A percentile compares a stretch with the other conserved stretches of the same genome.
Evolutionary conservation across 2,888 invertebrate genomes (phyloP).

Genomic region (Platerodrilus igneus): DNA sequence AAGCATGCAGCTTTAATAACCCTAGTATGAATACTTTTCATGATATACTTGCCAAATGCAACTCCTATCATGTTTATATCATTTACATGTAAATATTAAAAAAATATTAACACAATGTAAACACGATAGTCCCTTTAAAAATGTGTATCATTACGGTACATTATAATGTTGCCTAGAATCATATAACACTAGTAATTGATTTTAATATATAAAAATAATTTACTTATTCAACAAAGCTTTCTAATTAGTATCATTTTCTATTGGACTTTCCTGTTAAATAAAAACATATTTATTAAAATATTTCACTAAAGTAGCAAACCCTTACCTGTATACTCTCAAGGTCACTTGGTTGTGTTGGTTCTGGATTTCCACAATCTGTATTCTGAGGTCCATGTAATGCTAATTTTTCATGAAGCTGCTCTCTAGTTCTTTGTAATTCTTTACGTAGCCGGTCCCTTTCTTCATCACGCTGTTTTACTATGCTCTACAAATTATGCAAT

Average conservation of each 20-base stretch:
- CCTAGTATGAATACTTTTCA: constrained; percentile 25
- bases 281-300: constrained; percentile 9
- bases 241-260: constrained; percentile 31
- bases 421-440: constrained; percentile 67
- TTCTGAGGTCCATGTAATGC: constrained; percentile 45
- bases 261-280: constrained; percentile 37
- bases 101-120: constrained; percentile 23
- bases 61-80: constrained; percentile 23
- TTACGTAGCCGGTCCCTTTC: constrained; percentile 68
- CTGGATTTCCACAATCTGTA: constrained; percentile 28
- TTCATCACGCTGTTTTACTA: constrained; percentile 69
- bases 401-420: constrained; percentile 60
- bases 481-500: constrained; percentile 52
- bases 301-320: constrained; percentile 10
- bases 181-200: constrained; percentile 31
- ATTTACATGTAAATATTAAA: constrained; percentile 8
- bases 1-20: constrained; percentile 21
- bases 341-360: constrained; percentile 34
- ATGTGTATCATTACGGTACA: constrained; percentile 23
- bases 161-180: constrained; percentile 35
- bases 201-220: constrained; percentile 30
- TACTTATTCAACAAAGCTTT: constrained; percentile 22
- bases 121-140: constrained; percentile 20
- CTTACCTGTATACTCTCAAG: constrained; percentile 41
- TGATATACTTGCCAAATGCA: constrained; percentile 25